phyloP scores from a whole-genome alignment of 64 coral and sea anemone genomes.

The Platygyra sinensis region DNA sequence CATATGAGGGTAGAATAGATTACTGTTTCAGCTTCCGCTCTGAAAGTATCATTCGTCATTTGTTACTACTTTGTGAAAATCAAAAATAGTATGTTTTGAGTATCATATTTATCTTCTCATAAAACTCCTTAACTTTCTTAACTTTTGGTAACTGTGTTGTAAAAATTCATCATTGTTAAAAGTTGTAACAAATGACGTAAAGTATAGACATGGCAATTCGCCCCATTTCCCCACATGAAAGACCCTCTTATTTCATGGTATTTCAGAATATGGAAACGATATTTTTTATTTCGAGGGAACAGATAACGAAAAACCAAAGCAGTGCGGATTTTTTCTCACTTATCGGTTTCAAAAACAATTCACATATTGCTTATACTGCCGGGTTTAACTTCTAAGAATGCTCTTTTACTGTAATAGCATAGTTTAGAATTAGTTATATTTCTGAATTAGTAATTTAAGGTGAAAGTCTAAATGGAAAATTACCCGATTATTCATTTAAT shows the following conservation, averaged over 20 bases:
- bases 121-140: too few species aligned
- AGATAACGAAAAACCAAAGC: neutral
- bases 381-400: too few species aligned
- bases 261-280: slow-evolving; percentile 22
- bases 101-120: neutral
- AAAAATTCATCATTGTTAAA: neutral
- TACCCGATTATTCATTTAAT: neutral
- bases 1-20: too few species aligned
- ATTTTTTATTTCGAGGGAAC: slow-evolving; percentile 1
- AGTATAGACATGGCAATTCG: neutral
- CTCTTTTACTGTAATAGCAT: too few species aligned
- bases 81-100: too few species aligned
- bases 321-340: neutral
- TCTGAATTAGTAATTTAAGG: too few species aligned
- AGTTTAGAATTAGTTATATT: neutral
- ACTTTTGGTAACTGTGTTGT: neutral
- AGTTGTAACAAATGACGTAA: neutral
- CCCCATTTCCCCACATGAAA: too few species aligned
- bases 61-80: too few species aligned
- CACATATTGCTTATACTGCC: neutral
- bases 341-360: neutral
- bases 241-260: slow-evolving; percentile 6
- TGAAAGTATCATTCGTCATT: too few species aligned
- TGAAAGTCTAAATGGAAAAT: neutral
- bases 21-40: too few species aligned